A percentile compares a stretch with the other conserved stretches of the same genome.
These are phyloP conservation scores for Cercopithecus mona DNA, from an alignment of 2,113 vertebrate species.

Conservation along the genomic window DNA sequence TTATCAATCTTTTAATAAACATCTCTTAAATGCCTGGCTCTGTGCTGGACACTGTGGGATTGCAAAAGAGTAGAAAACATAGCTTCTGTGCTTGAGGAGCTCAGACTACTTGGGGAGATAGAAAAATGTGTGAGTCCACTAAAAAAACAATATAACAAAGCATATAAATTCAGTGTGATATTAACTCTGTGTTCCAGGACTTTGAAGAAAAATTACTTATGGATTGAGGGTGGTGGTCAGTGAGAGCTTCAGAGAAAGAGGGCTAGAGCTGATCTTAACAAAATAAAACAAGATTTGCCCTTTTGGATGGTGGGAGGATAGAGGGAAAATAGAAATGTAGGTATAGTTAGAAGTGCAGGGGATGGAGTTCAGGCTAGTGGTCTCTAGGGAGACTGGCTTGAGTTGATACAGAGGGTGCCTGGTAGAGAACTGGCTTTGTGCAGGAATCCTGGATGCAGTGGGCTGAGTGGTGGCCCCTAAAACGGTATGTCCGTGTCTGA, in stretches of 20 bases:
- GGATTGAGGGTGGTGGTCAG: not conserved
- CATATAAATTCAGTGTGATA: not conserved
- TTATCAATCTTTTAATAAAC: conserved; percentile 7
- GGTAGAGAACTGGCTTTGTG: not conserved
- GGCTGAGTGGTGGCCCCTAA: not conserved
- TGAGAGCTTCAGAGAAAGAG: not conserved
- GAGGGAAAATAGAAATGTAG: not conserved
- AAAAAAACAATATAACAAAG: not conserved
- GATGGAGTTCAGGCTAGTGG: not conserved
- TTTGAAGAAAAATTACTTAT: not conserved
- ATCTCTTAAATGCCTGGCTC: not conserved
- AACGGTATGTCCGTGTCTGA: not conserved
- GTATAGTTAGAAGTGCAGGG: not conserved
- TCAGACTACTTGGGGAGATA: not conserved
- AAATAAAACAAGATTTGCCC: not conserved
- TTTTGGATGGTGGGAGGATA: not conserved
- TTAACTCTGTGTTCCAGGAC: not conserved
- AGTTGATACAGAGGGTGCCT: not conserved
- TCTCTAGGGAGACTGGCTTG: not conserved
- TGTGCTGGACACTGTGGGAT: not conserved
- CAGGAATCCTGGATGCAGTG: not conserved
- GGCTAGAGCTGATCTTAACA: not conserved
- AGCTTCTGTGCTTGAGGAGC: not conserved
- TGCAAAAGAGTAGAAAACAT: not conserved
- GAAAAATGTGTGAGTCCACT: not conserved